Conservation (phyloP, 2,888 invertebrate species). For the Euproctis similis region DNA sequence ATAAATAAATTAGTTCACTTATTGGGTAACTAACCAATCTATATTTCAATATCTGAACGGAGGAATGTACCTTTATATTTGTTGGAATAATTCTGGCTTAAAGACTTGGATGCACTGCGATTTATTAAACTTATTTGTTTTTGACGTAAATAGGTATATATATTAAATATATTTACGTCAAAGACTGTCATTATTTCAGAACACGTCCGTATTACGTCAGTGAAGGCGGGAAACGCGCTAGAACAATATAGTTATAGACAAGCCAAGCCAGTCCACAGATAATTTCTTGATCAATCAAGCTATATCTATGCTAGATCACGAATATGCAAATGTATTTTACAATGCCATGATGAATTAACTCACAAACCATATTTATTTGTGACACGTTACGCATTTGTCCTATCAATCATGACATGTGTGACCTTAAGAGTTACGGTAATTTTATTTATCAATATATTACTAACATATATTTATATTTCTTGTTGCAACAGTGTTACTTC, state of each 20-base stretch:
- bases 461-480: too few species aligned
- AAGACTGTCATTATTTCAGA: slow-evolving; percentile 58
- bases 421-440: slow-evolving; percentile 25
- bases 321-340: slow-evolving; percentile 42
- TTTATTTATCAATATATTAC: slow-evolving; percentile 17
- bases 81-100: too few species aligned
- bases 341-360: slow-evolving; percentile 39
- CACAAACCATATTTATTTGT: slow-evolving; percentile 35
- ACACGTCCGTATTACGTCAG: slow-evolving; percentile 56
- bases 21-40: too few species aligned
- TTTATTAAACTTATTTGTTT: too few species aligned
- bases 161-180: slow-evolving; percentile 66
- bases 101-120: too few species aligned
- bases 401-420: slow-evolving; percentile 22
- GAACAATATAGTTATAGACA: slow-evolving; percentile 37
- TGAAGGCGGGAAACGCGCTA: slow-evolving; percentile 53
- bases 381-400: slow-evolving; percentile 31
- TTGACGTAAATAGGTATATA: too few species aligned
- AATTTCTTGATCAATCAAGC: slow-evolving; percentile 34
- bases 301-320: slow-evolving; percentile 49
- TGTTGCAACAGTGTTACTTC: too few species aligned
- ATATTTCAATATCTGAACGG: too few species aligned
- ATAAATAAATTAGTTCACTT: too few species aligned
- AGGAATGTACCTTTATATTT: too few species aligned
- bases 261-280: slow-evolving; percentile 14